Evolutionary conservation across 2,888 invertebrate species (phyloP).

Genomic region (Seira ritae): DNA sequence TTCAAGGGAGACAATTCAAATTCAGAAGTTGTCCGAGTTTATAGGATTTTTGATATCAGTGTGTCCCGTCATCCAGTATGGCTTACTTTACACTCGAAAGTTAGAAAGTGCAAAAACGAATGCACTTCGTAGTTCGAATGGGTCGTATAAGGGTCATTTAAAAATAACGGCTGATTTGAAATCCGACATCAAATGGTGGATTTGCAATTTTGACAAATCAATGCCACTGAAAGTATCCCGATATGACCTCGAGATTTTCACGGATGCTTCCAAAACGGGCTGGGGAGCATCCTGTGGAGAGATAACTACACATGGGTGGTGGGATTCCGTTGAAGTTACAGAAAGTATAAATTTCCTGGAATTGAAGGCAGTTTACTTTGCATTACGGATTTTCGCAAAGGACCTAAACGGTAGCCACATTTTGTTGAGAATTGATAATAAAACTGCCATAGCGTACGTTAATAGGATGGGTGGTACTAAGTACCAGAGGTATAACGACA

Average conservation of each 20-base stretch:
- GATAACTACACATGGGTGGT: slow-evolving; percentile 13
- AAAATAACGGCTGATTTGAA: too few species aligned
- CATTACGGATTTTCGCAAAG: neutral
- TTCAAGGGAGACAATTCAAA: neutral
- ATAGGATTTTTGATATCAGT: neutral
- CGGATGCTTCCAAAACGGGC: slow-evolving; percentile 41
- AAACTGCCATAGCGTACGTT: slow-evolving; percentile 47
- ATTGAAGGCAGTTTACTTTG: slow-evolving; percentile 37
- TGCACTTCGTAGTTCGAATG: neutral
- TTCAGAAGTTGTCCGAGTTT: neutral
- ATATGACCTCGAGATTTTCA: neutral
- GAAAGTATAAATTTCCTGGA: slow-evolving; percentile 37
- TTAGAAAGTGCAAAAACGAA: neutral
- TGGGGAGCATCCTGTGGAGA: slow-evolving; percentile 43
- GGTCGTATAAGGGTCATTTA: neutral
- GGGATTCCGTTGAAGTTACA: neutral
- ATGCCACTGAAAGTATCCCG: neutral
- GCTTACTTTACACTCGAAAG: neutral
- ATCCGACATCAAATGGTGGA: neutral
- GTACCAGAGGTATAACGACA: too few species aligned
- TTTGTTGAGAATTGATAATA: slow-evolving; percentile 43
- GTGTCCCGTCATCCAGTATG: neutral
- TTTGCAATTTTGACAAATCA: neutral
- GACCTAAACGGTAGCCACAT: neutral
- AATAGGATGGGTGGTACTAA: slow-evolving; percentile 24